A percentile compares a stretch with the other conserved stretches of the same genome.
These are phyloP conservation scores for Drosophila watanabei DNA, from an alignment of 1,140 invertebrate genomes.

Conservation along the genomic window DNA sequence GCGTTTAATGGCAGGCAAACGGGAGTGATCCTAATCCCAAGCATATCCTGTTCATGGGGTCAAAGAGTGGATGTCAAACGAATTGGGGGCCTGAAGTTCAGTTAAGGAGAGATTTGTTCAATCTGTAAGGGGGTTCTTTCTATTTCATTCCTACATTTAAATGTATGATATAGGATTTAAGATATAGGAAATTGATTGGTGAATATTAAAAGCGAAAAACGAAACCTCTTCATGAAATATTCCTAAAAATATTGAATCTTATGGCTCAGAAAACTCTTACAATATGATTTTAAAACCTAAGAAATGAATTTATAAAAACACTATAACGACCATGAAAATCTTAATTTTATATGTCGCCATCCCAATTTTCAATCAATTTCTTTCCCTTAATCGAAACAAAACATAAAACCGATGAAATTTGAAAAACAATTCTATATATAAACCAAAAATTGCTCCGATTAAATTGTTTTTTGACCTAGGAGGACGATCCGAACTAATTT, in stretches of 20 bases:
- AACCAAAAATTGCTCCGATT: neutral
- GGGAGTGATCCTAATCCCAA: slow-evolving; percentile 32
- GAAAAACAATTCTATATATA: slow-evolving; percentile 5
- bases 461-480: slow-evolving; percentile 30
- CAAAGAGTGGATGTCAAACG: neutral
- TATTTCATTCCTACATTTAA: neutral
- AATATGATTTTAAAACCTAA: neutral
- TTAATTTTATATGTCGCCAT: neutral
- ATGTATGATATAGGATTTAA: neutral
- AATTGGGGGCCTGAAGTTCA: neutral
- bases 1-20: slow-evolving; percentile 25
- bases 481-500: slow-evolving; percentile 22
- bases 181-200: neutral
- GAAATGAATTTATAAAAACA: no score
- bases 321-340: neutral
- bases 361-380: neutral
- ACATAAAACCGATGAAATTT: neutral
- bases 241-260: neutral
- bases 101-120: neutral
- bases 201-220: rapidly evolving
- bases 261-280: neutral
- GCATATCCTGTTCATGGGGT: slow-evolving; percentile 28
- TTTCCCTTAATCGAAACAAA: neutral
- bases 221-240: neutral
- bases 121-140: neutral